A percentile compares a stretch with the other conserved stretches of the same genome.
phyloP scores from a whole-genome alignment of 2,797 vertebrate genomes.

The Staurois parvus region DNA sequence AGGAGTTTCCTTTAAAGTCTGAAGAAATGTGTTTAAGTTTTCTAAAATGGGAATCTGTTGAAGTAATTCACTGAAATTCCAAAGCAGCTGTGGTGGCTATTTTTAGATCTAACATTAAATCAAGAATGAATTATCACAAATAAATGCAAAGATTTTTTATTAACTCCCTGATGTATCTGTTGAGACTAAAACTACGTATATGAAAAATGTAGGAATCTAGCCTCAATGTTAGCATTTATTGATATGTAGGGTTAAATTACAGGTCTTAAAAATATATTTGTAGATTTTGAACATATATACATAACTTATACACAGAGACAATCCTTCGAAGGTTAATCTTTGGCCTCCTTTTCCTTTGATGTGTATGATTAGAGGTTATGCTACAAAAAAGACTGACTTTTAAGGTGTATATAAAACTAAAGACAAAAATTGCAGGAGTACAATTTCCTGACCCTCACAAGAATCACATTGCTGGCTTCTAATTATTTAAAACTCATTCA shows the following conservation, averaged over 20 bases:
- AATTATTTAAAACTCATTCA: too few species aligned
- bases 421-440: too few species aligned
- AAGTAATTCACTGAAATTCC: slow-evolving; percentile 34
- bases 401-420: too few species aligned
- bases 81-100: slow-evolving; percentile 49
- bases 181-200: not conserved
- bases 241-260: not conserved
- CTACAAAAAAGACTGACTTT: too few species aligned
- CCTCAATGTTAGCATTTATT: not conserved
- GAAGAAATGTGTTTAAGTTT: slow-evolving; percentile 13
- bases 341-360: too few species aligned
- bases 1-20: not conserved
- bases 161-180: slow-evolving; percentile 32
- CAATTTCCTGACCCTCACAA: too few species aligned
- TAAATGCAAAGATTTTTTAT: slow-evolving; percentile 43
- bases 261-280: not conserved
- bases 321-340: too few species aligned
- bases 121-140: slow-evolving; percentile 49
- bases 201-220: not conserved
- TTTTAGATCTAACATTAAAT: slow-evolving; percentile 46
- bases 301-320: too few species aligned
- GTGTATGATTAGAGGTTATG: too few species aligned
- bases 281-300: too few species aligned
- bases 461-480: too few species aligned
- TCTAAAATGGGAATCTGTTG: slow-evolving; percentile 18